A percentile compares a stretch with the other conserved stretches of the same genome.
Evolutionary conservation across 1,140 invertebrate species (phyloP).

Genomic region (Eciton burchellii): DNA sequence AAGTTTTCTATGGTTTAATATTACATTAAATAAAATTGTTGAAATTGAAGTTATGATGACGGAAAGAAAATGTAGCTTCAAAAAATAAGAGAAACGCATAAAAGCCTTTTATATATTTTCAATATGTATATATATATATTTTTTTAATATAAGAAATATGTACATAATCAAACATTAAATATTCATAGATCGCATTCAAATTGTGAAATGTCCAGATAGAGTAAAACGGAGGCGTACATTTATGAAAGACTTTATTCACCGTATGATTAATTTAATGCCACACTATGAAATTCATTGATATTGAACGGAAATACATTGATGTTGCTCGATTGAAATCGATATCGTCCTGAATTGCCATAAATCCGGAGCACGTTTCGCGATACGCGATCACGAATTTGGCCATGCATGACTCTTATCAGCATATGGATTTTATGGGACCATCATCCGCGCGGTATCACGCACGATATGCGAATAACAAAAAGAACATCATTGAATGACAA

Average conservation of each 20-base stretch:
- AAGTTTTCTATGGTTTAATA: neutral
- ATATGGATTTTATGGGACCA: constrained; percentile 10
- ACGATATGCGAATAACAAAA: constrained; percentile 22
- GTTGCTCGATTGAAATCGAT: constrained; percentile 7
- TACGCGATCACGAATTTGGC: constrained; percentile 32
- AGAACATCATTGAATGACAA: neutral
- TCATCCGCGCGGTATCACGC: neutral
- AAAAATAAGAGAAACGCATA: neutral
- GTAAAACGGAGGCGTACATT: neutral
- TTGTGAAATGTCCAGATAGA: neutral
- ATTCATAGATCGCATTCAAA: neutral
- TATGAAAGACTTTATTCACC: neutral
- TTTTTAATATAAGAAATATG: neutral
- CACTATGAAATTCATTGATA: neutral
- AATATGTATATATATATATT: neutral
- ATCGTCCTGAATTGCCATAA: constrained; percentile 1
- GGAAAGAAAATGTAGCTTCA: neutral
- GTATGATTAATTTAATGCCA: neutral
- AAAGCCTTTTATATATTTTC: neutral
- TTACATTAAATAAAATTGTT: neutral
- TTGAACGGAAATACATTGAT: neutral
- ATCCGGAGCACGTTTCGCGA: constrained; percentile 10
- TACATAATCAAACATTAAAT: neutral
- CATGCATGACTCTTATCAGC: constrained; percentile 43
- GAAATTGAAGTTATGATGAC: neutral